These are phyloP conservation scores for Fregetta grallaria DNA, from an alignment of 2,113 vertebrate species.

Conservation along the genomic window DNA sequence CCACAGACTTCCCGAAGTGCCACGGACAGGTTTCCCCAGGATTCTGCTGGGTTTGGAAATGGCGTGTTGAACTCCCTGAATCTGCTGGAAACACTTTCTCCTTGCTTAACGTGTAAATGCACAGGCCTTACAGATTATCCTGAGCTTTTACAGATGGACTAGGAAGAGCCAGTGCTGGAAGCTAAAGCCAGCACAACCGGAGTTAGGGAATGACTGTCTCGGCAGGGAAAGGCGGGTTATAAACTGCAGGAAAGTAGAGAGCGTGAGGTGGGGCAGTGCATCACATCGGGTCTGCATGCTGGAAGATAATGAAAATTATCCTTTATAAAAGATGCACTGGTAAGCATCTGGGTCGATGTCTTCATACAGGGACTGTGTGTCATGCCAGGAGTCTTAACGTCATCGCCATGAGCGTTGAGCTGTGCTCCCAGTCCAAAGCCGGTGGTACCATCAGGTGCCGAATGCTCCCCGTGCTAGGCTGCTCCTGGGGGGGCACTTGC, in stretches of 20 bases:
- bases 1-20: not conserved
- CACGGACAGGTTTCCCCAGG: not conserved
- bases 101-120: not conserved
- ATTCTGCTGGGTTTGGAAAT: not conserved
- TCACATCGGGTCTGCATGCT: not conserved
- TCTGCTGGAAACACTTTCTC: not conserved
- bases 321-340: fast-evolving
- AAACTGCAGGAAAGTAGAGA: not conserved
- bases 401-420: fast-evolving
- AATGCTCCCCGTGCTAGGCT: fast-evolving
- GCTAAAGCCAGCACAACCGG: not conserved
- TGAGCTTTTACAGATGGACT: not conserved
- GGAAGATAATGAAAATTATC: no score
- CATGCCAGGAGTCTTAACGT: fast-evolving
- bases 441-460: not conserved
- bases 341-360: not conserved
- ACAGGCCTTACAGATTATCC: fast-evolving
- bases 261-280: not conserved
- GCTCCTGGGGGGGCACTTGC: not conserved
- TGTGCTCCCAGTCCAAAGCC: not conserved
- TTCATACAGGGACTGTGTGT: fast-evolving
- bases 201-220: not conserved
- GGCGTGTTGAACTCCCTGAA: not conserved
- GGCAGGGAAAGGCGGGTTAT: not conserved
- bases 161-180: not conserved